These are phyloP conservation scores for Erebia ligea DNA, from an alignment of 2,888 invertebrate genomes.

Conservation along the genomic window DNA sequence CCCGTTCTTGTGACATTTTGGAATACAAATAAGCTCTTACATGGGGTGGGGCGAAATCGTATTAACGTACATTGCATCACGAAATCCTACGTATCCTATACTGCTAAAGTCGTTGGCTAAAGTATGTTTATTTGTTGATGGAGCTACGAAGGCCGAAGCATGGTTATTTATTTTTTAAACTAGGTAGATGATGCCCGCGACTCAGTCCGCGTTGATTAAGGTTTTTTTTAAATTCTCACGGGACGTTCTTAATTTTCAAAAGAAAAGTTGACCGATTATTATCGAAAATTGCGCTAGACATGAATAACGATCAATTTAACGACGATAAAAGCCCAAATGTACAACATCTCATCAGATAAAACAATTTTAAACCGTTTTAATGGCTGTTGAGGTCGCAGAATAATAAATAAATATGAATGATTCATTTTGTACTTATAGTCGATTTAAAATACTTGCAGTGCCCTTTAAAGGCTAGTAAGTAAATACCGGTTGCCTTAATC, in stretches of 20 bases:
- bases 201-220: too few relatives aligned
- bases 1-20: conserved; percentile 5
- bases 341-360: too few relatives aligned
- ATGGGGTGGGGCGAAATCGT: conserved; percentile 1
- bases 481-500: conserved; percentile 1
- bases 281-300: too few relatives aligned
- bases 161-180: too few relatives aligned
- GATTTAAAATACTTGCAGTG: not conserved
- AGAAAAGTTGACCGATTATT: too few relatives aligned
- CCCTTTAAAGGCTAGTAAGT: conserved; percentile 6
- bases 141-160: too few relatives aligned
- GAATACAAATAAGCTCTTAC: not conserved
- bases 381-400: not conserved
- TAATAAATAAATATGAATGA: conserved; percentile 4
- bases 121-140: too few relatives aligned
- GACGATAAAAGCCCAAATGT: not conserved
- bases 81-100: not conserved
- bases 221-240: too few relatives aligned
- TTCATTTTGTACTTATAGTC: conserved; percentile 1
- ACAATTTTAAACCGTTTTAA: not conserved
- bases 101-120: too few relatives aligned
- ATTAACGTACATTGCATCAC: not conserved
- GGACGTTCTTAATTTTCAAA: too few relatives aligned
- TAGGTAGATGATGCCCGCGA: too few relatives aligned
- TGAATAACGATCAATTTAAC: too few relatives aligned